Percentiles rank a stretch among this genome's conserved stretches.
These are phyloP conservation scores for Amorpha juglandis DNA, from an alignment of 2,888 invertebrate genomes.

Conservation along the genomic window DNA sequence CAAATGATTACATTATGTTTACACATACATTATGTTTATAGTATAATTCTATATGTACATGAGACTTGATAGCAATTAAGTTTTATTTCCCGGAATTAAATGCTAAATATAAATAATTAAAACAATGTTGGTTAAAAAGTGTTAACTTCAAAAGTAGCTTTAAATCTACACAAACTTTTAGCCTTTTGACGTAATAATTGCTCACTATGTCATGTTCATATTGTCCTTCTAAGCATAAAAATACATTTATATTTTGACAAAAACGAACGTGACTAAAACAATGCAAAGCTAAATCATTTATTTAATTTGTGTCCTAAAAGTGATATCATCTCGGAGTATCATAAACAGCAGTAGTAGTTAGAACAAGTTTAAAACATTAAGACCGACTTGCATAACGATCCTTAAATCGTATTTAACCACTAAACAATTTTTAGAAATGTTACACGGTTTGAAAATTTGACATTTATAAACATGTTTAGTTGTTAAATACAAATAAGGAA, in stretches of 20 bases:
- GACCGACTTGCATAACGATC: no score
- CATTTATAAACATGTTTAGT: no score
- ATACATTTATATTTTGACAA: not conserved
- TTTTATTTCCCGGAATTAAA: conserved; percentile 25
- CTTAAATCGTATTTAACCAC: no score
- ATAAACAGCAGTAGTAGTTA: not conserved
- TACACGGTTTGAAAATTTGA: no score
- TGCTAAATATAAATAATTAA: not conserved
- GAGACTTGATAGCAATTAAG: conserved; percentile 13
- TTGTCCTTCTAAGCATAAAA: not conserved
- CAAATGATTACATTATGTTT: conserved; percentile 12
- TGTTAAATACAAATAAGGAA: no score
- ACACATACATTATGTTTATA: no score
- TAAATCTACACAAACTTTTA: no score
- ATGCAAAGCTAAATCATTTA: not conserved
- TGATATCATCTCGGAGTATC: not conserved
- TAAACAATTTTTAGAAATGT: no score
- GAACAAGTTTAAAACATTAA: no score
- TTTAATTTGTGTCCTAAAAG: conserved; percentile 1
- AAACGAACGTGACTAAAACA: not conserved
- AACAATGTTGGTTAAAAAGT: no score
- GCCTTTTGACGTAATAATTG: not conserved
- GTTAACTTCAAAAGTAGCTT: no score
- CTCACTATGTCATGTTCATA: not conserved
- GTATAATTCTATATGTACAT: no score